phyloP scores from a whole-genome alignment of 2,888 invertebrate species.

The Electrophaes corylata region DNA sequence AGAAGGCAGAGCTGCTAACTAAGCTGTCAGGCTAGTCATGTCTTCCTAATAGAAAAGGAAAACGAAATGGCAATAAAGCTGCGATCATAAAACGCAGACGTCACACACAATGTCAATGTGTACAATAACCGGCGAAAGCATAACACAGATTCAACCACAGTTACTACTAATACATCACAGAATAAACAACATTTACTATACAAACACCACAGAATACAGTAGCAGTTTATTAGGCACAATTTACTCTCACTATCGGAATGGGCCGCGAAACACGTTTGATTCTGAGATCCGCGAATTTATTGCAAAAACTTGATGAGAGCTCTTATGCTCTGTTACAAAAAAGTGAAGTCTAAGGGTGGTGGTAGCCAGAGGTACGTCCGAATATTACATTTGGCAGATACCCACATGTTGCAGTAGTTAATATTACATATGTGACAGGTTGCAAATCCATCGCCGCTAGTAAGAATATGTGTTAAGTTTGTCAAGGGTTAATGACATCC shows the following conservation, averaged over 20 bases:
- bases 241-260: slow-evolving; percentile 49
- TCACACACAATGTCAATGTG: slow-evolving; percentile 6
- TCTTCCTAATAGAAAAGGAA: slow-evolving; percentile 1
- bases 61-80: slow-evolving; percentile 5
- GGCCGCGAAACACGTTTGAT: slow-evolving; percentile 34
- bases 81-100: not conserved
- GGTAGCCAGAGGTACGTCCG: no score
- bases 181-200: slow-evolving; percentile 1
- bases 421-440: no score
- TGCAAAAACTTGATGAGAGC: not conserved
- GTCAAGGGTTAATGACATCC: no score
- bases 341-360: no score
- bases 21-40: no score
- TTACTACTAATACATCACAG: not conserved
- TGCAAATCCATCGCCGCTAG: no score
- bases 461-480: no score
- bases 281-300: slow-evolving; percentile 30
- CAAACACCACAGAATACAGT: slow-evolving; percentile 31
- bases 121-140: slow-evolving; percentile 19
- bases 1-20: no score
- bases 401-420: no score
- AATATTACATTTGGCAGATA: no score
- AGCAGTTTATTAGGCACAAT: slow-evolving; percentile 31
- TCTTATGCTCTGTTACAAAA: no score
- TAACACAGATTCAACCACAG: slow-evolving; percentile 1